Base-by-base conservation (phyloP, 2,113 vertebrate species). In the Chaetops frenatus region DNA sequence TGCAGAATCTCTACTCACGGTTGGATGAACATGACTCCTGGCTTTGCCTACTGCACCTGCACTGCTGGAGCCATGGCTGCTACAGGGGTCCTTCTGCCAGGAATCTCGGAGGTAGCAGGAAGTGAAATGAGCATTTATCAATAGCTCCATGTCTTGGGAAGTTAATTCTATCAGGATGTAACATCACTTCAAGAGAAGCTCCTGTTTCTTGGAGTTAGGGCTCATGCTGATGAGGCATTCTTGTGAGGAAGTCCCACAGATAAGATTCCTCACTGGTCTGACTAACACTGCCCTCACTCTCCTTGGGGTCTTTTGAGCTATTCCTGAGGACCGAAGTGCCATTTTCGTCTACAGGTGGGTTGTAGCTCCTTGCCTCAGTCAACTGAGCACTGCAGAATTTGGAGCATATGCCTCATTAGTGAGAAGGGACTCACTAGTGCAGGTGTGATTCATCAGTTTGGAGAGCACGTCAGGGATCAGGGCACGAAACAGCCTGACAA, bases 361-460 rank as follows among this genome's bases (percentile, higher is more conserved):
- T 91, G 91, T 57, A 67, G 78, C 72, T 92, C 40, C 81, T 82
- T 81, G 78, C 60, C 64, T 94, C 62, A 38, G 16, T 71, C 71
- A 85, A 74, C 44, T 28, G 29, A 90, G 61, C n/a, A 17, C 53
- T 88, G 87, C 79, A 95, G 95, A 92, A 94, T 71, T 86, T 56
- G 81, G 79, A 96, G 76, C 79, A 81, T 86, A 92, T 92, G 79
- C 50, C 67, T 95, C 87, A 81, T 91, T 96, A 95, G 84, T 71
- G 56, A 79, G 90, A 86, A 90, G 67, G 93, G 72, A 94, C 44
- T 83, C 67, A 40, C 69, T 87, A 86, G 87, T 71, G 36, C 90
- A 95, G 88, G 61, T 95, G 91, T 95, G 95, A 95, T 97, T 96
- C 96, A 96, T 93, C 65, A 28, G 90, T 57, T 86, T 38, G 81